Percentiles rank a stretch among this genome's conserved stretches.
phyloP scores from a whole-genome alignment of 2,797 vertebrate species.

The Spheniscus humboldti region DNA sequence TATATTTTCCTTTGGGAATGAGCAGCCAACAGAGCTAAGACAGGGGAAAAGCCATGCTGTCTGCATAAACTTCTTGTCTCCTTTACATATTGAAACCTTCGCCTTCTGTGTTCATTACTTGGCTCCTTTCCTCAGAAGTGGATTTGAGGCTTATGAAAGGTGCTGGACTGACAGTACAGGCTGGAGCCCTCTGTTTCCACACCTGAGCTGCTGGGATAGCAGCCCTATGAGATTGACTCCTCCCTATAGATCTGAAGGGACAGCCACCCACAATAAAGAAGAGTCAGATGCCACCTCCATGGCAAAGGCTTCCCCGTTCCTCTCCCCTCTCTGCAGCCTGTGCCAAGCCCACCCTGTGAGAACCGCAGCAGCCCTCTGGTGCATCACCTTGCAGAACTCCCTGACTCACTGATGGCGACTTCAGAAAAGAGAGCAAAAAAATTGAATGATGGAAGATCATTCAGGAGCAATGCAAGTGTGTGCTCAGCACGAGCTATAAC shows the following conservation, averaged over 20 bases:
- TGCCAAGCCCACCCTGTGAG: fast-evolving
- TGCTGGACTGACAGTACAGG: not conserved
- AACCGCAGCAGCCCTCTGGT: not conserved
- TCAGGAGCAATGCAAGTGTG: not conserved
- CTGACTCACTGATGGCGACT: fast-evolving
- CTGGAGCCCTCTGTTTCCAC: not conserved
- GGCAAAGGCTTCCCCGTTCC: fast-evolving
- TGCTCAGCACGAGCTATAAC: not conserved
- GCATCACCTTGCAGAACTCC: not conserved
- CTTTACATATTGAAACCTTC: not conserved
- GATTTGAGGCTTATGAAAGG: not conserved
- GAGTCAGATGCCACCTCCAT: not conserved
- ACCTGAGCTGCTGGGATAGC: not conserved
- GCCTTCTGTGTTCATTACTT: not conserved
- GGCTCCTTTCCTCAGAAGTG: not conserved
- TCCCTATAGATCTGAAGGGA: not conserved
- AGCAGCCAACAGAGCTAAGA: not conserved
- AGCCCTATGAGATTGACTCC: not conserved
- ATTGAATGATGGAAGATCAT: not conserved
- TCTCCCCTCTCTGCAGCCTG: not conserved
- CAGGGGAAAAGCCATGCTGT: not conserved
- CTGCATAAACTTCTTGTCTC: not conserved
- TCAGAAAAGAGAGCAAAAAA: not conserved
- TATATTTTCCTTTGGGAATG: not conserved
- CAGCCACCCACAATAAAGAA: not conserved